Evolutionary conservation across 2,113 vertebrate genomes (phyloP).

Genomic region (Rana temporaria): DNA sequence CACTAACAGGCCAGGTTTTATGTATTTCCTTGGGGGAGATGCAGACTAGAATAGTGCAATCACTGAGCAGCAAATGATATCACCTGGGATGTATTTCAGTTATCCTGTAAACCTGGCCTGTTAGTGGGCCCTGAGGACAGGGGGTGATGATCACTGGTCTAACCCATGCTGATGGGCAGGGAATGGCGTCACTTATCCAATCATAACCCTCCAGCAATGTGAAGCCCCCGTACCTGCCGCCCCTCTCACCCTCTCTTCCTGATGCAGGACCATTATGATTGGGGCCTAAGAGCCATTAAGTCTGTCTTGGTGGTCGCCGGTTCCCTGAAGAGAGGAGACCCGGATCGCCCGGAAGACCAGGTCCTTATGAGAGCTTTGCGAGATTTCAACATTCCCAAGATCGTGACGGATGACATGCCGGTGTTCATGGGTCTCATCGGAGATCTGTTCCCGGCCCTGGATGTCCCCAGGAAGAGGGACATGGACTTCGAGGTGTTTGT

Average conservation of each 20-base stretch:
- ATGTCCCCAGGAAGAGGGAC: conserved; percentile 87
- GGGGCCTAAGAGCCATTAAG: conserved; percentile 95
- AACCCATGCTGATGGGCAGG: too few species aligned
- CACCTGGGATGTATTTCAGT: too few species aligned
- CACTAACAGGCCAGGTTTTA: too few species aligned
- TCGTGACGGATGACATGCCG: conserved; percentile 89
- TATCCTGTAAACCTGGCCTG: too few species aligned
- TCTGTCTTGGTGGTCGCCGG: conserved; percentile 93
- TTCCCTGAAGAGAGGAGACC: conserved; percentile 89
- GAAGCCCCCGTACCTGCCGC: too few species aligned
- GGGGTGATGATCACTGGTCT: too few species aligned
- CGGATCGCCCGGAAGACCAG: conserved; percentile 87
- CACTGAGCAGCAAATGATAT: too few species aligned
- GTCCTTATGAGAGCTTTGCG: conserved; percentile 93
- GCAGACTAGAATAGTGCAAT: too few species aligned
- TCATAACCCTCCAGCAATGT: too few species aligned
- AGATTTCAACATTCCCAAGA: conserved; percentile 95
- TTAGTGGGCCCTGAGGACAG: too few species aligned
- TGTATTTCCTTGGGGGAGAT: too few species aligned
- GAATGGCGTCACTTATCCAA: too few species aligned
- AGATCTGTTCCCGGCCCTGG: conserved; percentile 90
- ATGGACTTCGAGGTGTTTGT: conserved; percentile 82
- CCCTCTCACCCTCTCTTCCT: background rate
- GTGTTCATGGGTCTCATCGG: conserved; percentile 92
- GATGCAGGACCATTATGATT: conserved; percentile 93